Evolutionary conservation across 2,113 vertebrate genomes (phyloP).

Genomic region (Leucosticte australis): DNA sequence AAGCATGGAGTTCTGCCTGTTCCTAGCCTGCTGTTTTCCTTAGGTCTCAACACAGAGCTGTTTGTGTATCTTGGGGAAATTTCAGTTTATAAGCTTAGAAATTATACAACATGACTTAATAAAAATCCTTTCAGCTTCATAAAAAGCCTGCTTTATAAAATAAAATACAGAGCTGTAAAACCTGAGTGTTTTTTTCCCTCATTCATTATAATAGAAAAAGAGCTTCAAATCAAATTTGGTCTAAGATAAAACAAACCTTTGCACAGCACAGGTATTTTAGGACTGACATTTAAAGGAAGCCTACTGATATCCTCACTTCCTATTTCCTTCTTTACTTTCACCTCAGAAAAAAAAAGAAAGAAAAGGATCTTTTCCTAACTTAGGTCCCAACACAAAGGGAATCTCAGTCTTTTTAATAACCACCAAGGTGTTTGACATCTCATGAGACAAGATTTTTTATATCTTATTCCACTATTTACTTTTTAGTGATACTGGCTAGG

Average conservation of each 20-base stretch:
- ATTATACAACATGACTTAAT: background rate
- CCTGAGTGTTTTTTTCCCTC: background rate
- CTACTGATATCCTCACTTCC: background rate
- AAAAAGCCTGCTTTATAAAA: background rate
- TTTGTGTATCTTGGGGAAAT: background rate
- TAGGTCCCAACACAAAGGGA: background rate
- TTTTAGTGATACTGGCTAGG: background rate
- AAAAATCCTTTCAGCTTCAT: background rate
- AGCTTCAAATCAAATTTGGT: background rate
- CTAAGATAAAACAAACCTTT: background rate
- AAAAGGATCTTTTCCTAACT: background rate
- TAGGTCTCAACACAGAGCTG: background rate
- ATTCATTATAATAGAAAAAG: background rate
- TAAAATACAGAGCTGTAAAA: background rate
- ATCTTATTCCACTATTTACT: background rate
- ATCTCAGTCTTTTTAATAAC: background rate
- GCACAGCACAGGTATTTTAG: background rate
- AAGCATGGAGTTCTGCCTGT: background rate
- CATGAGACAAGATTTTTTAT: background rate
- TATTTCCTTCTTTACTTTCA: background rate
- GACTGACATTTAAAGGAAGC: background rate
- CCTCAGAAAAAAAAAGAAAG: background rate
- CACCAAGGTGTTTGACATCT: background rate
- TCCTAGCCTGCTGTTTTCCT: background rate
- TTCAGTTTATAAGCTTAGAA: background rate